These are phyloP conservation scores for Hormaphis cornu DNA, from an alignment of 1,140 invertebrate species.

Conservation along the genomic window DNA sequence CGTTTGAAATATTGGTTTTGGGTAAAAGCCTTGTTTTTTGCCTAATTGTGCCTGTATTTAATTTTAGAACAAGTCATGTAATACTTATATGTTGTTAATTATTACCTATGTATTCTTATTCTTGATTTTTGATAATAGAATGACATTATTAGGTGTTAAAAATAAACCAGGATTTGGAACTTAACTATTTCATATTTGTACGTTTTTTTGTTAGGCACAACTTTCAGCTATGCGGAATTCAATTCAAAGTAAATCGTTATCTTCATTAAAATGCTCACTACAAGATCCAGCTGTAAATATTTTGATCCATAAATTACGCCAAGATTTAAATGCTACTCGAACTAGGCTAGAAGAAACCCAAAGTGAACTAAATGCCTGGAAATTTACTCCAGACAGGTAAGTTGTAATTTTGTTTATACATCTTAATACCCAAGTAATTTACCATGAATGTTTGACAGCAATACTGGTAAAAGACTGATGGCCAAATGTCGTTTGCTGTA, in stretches of 20 bases:
- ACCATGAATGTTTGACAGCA: constrained; percentile 44
- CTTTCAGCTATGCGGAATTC: constrained; percentile 67
- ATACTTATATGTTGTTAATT: no score
- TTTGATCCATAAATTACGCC: constrained; percentile 80
- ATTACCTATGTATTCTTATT: no score
- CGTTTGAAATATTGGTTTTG: no score
- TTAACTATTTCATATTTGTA: neutral
- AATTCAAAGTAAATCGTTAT: constrained; percentile 50
- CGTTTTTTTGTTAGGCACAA: constrained; percentile 50
- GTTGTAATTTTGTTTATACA: neutral
- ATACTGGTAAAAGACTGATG: constrained; percentile 96
- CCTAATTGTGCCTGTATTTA: no score
- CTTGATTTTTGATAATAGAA: no score
- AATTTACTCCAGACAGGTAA: constrained; percentile 93
- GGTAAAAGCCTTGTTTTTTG: no score
- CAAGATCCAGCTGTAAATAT: constrained; percentile 94
- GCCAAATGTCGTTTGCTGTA: constrained; percentile 92
- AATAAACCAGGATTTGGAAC: neutral
- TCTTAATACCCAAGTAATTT: neutral
- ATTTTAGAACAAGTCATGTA: no score
- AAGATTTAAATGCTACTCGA: constrained; percentile 81
- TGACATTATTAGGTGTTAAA: no score
- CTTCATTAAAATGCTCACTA: constrained; percentile 68
- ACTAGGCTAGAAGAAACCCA: constrained; percentile 92
- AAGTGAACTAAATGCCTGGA: constrained; percentile 96